phyloP scores from a whole-genome alignment of 2,113 vertebrate species.

The Tricholaema leucomelas region DNA sequence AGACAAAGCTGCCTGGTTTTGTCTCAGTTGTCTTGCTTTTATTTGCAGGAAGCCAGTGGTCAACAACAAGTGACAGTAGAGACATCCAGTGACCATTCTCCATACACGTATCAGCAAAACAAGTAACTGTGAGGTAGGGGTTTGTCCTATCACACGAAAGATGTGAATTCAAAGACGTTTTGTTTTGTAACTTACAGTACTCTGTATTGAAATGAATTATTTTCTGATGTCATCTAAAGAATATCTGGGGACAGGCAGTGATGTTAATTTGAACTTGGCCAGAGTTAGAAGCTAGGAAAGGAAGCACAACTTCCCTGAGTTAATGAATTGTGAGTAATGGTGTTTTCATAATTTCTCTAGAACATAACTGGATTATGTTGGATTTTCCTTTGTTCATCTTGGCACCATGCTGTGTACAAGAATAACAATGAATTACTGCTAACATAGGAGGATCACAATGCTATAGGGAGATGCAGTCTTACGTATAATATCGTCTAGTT shows the following conservation, averaged over 20 bases:
- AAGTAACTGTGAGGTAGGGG: constrained; percentile 91
- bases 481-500: background rate
- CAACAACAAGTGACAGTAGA: constrained; percentile 91
- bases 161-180: constrained; percentile 12
- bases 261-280: constrained; percentile 3
- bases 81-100: constrained; percentile 91
- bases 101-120: constrained; percentile 94
- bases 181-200: background rate
- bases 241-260: background rate
- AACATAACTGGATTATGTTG: background rate
- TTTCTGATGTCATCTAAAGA: background rate
- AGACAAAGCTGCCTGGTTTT: background rate
- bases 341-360: background rate
- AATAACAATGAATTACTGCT: background rate
- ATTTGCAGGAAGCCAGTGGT: constrained; percentile 89
- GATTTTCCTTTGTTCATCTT: constrained; percentile 24
- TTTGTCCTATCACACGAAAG: background rate
- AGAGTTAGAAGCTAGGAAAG: background rate
- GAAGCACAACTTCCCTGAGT: background rate
- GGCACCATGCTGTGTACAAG: background rate
- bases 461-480: background rate
- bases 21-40: constrained; percentile 42
- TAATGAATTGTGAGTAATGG: constrained; percentile 5
- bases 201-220: background rate
- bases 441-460: background rate